phyloP scores from a whole-genome alignment of 2,888 invertebrate genomes.

The Drosophila pullipes region DNA sequence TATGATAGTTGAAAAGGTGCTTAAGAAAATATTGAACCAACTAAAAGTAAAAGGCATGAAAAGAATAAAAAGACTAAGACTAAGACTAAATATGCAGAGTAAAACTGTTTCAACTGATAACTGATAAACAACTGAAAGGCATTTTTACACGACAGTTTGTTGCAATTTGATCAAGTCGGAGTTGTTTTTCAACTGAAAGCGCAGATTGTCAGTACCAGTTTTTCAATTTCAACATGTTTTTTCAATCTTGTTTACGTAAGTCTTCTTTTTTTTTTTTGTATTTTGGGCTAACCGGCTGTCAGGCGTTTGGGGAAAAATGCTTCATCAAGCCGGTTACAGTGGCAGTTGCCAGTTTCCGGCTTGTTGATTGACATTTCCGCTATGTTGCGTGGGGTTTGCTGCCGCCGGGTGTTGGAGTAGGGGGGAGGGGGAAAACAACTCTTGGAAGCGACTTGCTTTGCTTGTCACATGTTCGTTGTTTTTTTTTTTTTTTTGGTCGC shows the following conservation, averaged over 20 bases:
- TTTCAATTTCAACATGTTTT: neutral
- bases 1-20: neutral
- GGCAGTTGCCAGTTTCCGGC: conserved; percentile 74
- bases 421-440: neutral
- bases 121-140: neutral
- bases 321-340: conserved; percentile 73
- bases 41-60: neutral
- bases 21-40: neutral
- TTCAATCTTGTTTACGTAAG: conserved; percentile 3
- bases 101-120: neutral
- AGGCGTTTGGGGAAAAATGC: conserved; percentile 45
- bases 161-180: neutral
- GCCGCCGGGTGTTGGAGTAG: neutral
- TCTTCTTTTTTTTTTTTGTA: neutral
- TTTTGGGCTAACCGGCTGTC: conserved; percentile 34
- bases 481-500: conserved; percentile 11
- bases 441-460: conserved; percentile 3
- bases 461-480: conserved; percentile 50
- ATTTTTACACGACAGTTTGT: neutral
- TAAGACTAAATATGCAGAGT: neutral
- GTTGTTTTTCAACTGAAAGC: neutral
- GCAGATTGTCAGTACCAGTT: neutral
- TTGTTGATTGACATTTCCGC: conserved; percentile 79
- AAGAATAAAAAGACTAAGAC: neutral
- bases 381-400: conserved; percentile 1